Evolutionary conservation across 2,113 vertebrate species (phyloP).

Genomic region (Megaleporinus macrocephalus): DNA sequence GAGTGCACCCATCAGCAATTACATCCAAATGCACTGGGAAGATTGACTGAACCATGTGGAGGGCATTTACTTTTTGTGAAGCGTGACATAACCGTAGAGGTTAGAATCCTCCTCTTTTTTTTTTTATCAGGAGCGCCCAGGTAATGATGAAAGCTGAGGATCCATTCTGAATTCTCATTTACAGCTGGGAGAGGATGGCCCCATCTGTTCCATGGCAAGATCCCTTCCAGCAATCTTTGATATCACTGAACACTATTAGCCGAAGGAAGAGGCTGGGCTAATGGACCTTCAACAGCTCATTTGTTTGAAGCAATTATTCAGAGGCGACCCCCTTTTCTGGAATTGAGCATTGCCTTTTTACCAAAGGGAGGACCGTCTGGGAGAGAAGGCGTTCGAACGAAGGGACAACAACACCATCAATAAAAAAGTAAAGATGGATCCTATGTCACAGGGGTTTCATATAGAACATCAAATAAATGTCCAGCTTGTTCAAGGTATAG

Average conservation of each 20-base stretch:
- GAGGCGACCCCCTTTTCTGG: conserved; percentile 56
- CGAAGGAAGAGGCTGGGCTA: conserved; percentile 60
- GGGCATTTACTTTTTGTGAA: conserved; percentile 53
- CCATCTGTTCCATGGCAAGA: conserved; percentile 62
- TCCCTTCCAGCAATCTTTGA: conserved; percentile 63
- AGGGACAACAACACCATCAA: conserved; percentile 34
- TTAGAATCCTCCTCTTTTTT: conserved; percentile 42
- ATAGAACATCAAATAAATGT: conserved; percentile 34
- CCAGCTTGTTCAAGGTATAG: conserved; percentile 20
- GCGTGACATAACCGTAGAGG: conserved; percentile 51
- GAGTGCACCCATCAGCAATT: conserved; percentile 42
- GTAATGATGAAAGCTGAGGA: conserved; percentile 51
- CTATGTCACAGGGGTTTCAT: conserved; percentile 43
- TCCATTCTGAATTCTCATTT: conserved; percentile 61
- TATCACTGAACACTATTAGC: conserved; percentile 65
- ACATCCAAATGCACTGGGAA: conserved; percentile 46
- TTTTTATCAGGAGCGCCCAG: conserved; percentile 51
- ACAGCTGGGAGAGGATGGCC: conserved; percentile 54
- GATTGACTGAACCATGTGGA: conserved; percentile 53
- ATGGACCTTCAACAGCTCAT: conserved; percentile 72
- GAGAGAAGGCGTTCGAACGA: conserved; percentile 58
- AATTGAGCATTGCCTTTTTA: conserved; percentile 53
- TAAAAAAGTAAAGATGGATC: conserved; percentile 23
- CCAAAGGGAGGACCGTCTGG: conserved; percentile 53
- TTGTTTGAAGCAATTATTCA: conserved; percentile 74